phyloP scores from a whole-genome alignment of 2,797 vertebrate genomes.

The Loris lydekkerianus region DNA sequence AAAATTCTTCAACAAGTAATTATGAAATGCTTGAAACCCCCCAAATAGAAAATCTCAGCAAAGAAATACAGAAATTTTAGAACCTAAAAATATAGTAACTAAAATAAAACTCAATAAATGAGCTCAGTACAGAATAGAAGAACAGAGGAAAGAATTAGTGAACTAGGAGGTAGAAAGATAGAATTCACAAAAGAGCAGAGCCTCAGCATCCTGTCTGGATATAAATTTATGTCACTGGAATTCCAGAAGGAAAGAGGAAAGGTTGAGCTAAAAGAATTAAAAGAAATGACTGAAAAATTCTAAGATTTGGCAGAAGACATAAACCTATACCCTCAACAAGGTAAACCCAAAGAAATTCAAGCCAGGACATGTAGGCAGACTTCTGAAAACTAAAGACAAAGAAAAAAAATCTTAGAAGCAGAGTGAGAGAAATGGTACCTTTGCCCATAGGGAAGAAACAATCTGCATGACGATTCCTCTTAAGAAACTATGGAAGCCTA shows the following conservation, averaged over 20 bases:
- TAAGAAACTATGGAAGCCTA: background rate
- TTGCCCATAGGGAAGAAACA: background rate
- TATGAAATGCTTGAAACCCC: background rate
- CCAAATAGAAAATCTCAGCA: background rate
- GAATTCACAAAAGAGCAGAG: background rate
- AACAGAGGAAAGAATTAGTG: background rate
- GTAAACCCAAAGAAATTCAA: background rate
- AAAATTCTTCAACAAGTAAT: background rate
- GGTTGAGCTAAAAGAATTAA: background rate
- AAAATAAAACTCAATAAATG: background rate
- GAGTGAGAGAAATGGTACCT: background rate
- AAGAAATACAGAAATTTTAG: background rate
- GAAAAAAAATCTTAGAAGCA: background rate
- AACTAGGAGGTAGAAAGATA: background rate
- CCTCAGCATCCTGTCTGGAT: background rate
- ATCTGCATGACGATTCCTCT: background rate
- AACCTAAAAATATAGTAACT: background rate
- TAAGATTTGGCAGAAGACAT: background rate
- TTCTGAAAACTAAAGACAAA: background rate
- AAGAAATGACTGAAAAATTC: background rate
- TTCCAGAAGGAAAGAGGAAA: background rate
- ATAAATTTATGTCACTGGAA: background rate
- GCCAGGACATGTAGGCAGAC: background rate
- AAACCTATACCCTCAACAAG: background rate
- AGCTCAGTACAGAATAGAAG: background rate